Evolutionary conservation across 2,888 invertebrate genomes (phyloP), one percentile per base, ranked within the genome.

Genomic region (Leptinotarsa rubiginosa): DNA sequence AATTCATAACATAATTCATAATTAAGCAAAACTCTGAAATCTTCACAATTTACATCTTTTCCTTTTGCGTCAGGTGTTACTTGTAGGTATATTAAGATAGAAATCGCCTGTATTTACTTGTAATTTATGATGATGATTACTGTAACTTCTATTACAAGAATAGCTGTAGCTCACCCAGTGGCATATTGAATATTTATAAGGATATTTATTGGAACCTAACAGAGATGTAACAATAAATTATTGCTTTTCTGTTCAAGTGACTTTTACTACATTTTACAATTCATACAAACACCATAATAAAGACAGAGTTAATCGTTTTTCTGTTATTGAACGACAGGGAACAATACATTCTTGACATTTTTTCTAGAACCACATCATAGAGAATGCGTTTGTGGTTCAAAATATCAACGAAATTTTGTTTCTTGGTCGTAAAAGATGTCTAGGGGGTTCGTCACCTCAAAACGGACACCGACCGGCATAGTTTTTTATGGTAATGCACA

Each of bases 171-270:
- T 50, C 15, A 50, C n/a, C 50, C 50, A 50, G 50, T 50, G 50
- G 50, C 50, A 50, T 50, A 50, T 50, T 50, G 50, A 50, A n/a
- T 50, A 50, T 50, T 50, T 50, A 50, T 50, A 16, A 15, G 50
- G 50, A 50, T 16, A 16, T 15, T 15, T 50, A 50, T 50, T 50
- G n/a, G 4, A 50, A 50, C 3, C n/a, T 15, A 7, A 16, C 15
- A 50, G 15, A 50, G 50, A 50, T 50, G n/a, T 50, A 50, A 50
- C n/a, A 50, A 50, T 50, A 15, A 50, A 50, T 50, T 50, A 16
- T n/a, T 13, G 15, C n/a, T 50, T 16, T 50, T 15, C 50, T 50
- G 50, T 50, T 16, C 50, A 15, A 50, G 50, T 50, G 50, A 50
- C 50, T 15, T 50, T 16, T 50, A 50, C n/a, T n/a, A 3, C 50